These are phyloP conservation scores for Phocides pigmalion DNA, from an alignment of 1,140 invertebrate genomes.

Conservation along the genomic window DNA sequence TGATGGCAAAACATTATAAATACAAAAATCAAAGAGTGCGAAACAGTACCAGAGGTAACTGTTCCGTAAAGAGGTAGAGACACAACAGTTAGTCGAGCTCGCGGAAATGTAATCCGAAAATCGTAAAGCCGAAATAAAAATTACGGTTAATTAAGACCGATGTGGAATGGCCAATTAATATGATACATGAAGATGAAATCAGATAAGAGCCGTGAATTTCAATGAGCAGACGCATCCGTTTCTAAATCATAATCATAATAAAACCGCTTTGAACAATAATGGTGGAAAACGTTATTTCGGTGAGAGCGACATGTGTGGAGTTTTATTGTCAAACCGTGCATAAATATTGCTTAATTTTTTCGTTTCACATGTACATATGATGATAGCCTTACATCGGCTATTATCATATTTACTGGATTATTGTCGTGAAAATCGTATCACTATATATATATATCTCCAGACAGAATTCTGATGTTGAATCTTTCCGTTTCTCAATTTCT, in stretches of 20 bases:
- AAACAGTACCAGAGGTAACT: constrained; percentile 39
- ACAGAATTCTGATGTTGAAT: too few relatives aligned
- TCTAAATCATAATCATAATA: constrained; percentile 46
- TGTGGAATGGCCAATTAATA: constrained; percentile 58
- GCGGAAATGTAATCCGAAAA: constrained; percentile 49
- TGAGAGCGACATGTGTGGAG: constrained; percentile 33
- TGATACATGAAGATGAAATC: constrained; percentile 52
- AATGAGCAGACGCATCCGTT: constrained; percentile 43
- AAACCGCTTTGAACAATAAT: constrained; percentile 34
- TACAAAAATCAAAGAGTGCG: constrained; percentile 4
- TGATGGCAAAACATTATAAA: constrained; percentile 1
- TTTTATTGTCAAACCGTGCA: constrained; percentile 39
- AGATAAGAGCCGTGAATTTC: constrained; percentile 44
- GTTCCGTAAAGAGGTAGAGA: constrained; percentile 36
- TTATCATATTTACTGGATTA: background rate
- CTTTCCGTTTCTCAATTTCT: too few relatives aligned
- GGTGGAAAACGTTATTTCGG: constrained; percentile 30
- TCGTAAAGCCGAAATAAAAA: constrained; percentile 54
- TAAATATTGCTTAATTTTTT: constrained; percentile 24
- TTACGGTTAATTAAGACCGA: constrained; percentile 57
- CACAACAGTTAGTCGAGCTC: constrained; percentile 37
- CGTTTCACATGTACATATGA: constrained; percentile 6
- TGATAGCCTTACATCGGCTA: background rate
- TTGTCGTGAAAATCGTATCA: too few relatives aligned
- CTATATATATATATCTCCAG: too few relatives aligned